Percentiles rank a stretch among this genome's conserved stretches.
Evolutionary conservation across 2,888 invertebrate genomes (phyloP).

Genomic region (Ariolimax columbianus): DNA sequence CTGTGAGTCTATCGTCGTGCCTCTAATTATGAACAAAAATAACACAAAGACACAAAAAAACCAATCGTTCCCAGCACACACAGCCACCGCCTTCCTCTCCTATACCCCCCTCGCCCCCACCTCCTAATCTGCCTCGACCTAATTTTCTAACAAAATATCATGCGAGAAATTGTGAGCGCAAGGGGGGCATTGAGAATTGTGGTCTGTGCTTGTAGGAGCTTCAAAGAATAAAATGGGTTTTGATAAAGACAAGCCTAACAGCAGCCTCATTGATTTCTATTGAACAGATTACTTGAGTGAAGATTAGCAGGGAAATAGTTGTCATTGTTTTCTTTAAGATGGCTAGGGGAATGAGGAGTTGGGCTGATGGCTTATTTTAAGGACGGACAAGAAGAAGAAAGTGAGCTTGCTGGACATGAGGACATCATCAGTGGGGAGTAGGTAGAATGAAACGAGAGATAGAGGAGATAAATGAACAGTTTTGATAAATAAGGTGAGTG

Average conservation of each 20-base stretch:
- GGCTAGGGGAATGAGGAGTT: neutral
- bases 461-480: too few species aligned
- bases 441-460: too few species aligned
- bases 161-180: neutral
- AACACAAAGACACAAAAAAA: too few species aligned
- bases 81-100: too few species aligned
- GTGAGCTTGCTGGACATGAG: too few species aligned
- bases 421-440: too few species aligned
- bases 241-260: slow-evolving; percentile 38
- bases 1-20: neutral
- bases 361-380: neutral
- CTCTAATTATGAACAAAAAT: too few species aligned
- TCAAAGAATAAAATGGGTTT: slow-evolving; percentile 32
- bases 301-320: slow-evolving; percentile 17
- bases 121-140: too few species aligned
- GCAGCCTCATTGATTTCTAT: slow-evolving; percentile 37
- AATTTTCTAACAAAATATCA: too few species aligned
- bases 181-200: neutral
- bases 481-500: too few species aligned
- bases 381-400: neutral
- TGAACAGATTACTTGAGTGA: slow-evolving; percentile 33
- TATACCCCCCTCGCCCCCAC: too few species aligned
- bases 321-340: slow-evolving; percentile 16
- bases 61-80: too few species aligned
- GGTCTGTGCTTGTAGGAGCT: slow-evolving; percentile 25